phyloP scores from a whole-genome alignment of 2,888 invertebrate genomes.

The Chrysolina haemoptera region DNA sequence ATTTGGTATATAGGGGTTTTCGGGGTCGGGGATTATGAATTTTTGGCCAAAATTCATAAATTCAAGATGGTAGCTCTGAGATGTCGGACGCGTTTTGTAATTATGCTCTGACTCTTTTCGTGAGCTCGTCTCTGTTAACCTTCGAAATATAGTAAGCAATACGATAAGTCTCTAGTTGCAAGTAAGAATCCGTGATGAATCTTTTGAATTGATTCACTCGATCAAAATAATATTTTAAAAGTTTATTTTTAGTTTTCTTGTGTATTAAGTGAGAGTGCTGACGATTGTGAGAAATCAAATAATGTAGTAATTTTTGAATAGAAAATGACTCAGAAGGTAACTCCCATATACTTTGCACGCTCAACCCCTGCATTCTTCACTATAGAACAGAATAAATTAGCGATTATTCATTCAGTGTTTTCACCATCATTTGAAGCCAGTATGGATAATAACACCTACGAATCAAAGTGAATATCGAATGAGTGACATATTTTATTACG shows the following conservation, averaged over 20 bases:
- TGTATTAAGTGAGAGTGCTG: conserved; percentile 5
- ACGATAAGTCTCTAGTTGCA: background rate
- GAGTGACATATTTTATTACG: conserved; percentile 17
- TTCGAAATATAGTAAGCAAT: background rate
- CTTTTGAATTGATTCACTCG: background rate
- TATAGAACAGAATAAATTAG: conserved; percentile 5
- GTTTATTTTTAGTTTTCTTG: background rate
- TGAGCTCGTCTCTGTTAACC: background rate
- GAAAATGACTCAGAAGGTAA: background rate
- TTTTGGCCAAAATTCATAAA: too few relatives aligned
- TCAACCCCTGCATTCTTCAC: background rate
- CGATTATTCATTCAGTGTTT: conserved; percentile 8
- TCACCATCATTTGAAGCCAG: background rate
- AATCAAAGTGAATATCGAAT: conserved; percentile 4
- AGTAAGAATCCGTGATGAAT: background rate
- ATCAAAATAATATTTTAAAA: background rate
- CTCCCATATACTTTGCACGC: background rate
- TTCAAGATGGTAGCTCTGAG: too few relatives aligned
- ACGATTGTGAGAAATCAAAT: background rate
- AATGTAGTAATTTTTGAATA: conserved; percentile 5
- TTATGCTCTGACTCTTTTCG: too few relatives aligned
- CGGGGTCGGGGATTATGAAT: too few relatives aligned
- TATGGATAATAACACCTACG: conserved; percentile 10
- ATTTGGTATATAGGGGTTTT: too few relatives aligned
- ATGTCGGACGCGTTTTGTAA: too few relatives aligned